Evolutionary conservation across 2,797 vertebrate genomes (phyloP), one percentile per base, ranked within the genome.

Genomic region (Helostoma temminkii): DNA sequence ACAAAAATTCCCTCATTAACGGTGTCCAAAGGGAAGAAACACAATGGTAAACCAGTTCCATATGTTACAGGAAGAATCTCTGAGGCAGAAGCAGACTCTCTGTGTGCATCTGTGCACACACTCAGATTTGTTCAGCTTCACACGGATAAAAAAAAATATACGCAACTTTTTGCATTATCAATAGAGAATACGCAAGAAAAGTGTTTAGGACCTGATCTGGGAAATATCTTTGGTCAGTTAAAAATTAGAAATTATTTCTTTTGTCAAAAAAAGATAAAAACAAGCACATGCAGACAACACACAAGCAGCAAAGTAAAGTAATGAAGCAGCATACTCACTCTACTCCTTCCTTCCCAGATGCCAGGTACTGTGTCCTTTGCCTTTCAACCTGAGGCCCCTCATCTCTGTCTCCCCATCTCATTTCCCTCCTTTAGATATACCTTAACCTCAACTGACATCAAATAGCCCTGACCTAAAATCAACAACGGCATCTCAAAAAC

Each of bases 251-350:
- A 50, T 42, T 1, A 34, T n/a, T 18, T 11, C 9, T 11, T 56
- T 36, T 50, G 7, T 42, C 46, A 39, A 55, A 41, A 5, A 34
- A 42, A 50, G 15, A 37, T 1, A 50, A 47, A 47, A 30, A 22
- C 4, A 56, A 69, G 7, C 11, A 54, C 9, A 45, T 1, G 4
- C 9, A 61, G 18, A 46, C 32, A 10, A 41, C 6, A 66, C 72
- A 76, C 37, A 59, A 64, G 53, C 49, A 61, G 39, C 11, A 60
- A 68, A 49, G 30, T 43, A 53, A 72, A 75, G 57, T 30, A 73
- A 49, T 52, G 55, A 86, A 83, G 77, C 55, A 73, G 55, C 73
- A 63, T 92, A 94, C 93, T 94, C 87, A 93, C 93, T 89, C 77
- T 85, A 66, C 62, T 82, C 68, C 80, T 59, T 36, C 73, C 72